Percentiles rank a stretch among this genome's conserved stretches.
Evolutionary conservation across 1,140 invertebrate species (phyloP).

Genomic region (Leguminivora glycinivorella): DNA sequence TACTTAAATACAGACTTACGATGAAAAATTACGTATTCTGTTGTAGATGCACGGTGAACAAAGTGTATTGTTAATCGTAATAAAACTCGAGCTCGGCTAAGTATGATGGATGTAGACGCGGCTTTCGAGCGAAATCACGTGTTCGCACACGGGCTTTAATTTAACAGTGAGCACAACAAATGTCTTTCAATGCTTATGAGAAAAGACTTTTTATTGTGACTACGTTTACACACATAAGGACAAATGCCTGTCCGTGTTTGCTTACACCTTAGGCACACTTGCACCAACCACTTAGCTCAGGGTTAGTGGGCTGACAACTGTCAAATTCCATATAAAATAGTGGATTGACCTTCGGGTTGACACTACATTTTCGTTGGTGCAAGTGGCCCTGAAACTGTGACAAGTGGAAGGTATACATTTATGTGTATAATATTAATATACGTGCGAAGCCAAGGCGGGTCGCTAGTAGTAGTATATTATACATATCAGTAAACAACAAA

Average conservation of each 20-base stretch:
- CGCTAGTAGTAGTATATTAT: no score
- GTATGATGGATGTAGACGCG: slow-evolving; percentile 15
- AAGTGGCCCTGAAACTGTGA: no score
- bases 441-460: no score
- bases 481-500: neutral
- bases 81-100: neutral
- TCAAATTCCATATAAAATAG: no score
- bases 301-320: no score
- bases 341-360: no score
- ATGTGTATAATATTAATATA: no score
- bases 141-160: neutral
- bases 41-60: neutral
- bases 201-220: neutral
- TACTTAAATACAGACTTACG: slow-evolving; percentile 1
- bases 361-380: no score
- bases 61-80: slow-evolving; percentile 15
- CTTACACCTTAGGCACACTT: no score
- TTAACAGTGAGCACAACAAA: neutral
- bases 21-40: neutral
- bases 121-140: neutral
- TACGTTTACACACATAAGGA: no score
- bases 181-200: neutral
- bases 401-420: no score
- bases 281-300: no score
- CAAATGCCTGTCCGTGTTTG: neutral